A percentile compares a stretch with the other conserved stretches of the same genome.
Conservation (phyloP, 2,797 vertebrate species). For the Darevskia nairensis region DNA sequence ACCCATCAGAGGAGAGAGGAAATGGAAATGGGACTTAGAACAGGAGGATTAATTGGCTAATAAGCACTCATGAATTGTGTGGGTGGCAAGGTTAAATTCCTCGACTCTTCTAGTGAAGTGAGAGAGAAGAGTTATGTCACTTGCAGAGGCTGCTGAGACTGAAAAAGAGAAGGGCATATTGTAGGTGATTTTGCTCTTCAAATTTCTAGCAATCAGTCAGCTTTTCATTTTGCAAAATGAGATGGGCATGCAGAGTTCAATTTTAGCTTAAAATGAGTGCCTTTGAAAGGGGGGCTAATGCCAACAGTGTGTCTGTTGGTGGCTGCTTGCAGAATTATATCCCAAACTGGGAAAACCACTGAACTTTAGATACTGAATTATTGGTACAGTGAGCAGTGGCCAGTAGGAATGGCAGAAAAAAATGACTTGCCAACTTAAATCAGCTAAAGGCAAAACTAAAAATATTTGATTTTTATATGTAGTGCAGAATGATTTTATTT, state of each 20-base stretch:
- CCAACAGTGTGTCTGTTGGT: too few species aligned
- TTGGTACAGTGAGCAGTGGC: too few species aligned
- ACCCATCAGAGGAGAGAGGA: conserved; percentile 26
- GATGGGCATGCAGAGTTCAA: not conserved
- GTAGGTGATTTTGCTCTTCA: not conserved
- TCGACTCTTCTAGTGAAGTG: not conserved
- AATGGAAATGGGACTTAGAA: not conserved
- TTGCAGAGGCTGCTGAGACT: not conserved
- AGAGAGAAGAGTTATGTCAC: not conserved
- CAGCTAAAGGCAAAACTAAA: too few species aligned
- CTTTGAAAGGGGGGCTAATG: not conserved
- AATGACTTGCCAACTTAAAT: too few species aligned
- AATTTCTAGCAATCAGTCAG: not conserved
- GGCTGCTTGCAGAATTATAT: too few species aligned
- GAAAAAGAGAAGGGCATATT: not conserved
- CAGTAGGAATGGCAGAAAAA: too few species aligned
- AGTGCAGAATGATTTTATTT: too few species aligned
- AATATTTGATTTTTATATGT: too few species aligned
- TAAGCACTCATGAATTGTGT: not conserved
- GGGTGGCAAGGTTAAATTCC: not conserved
- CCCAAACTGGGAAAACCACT: too few species aligned
- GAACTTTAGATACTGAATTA: too few species aligned
- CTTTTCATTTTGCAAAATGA: not conserved
- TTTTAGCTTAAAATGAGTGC: not conserved
- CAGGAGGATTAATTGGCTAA: not conserved